phyloP scores from a whole-genome alignment of 2,113 vertebrate species.

The Otis tarda region DNA sequence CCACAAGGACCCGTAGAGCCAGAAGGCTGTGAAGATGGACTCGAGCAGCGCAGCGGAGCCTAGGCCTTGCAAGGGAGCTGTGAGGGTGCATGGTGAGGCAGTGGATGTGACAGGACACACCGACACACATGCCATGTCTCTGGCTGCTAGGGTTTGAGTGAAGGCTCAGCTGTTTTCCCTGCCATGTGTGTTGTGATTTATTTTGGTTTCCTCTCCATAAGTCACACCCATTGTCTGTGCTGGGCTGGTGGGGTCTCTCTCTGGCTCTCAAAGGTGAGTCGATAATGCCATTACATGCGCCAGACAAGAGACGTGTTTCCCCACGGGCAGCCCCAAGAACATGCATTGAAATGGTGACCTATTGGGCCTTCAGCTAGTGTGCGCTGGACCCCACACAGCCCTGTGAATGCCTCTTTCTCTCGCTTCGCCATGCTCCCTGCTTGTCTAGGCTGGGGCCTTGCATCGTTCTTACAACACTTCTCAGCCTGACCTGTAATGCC shows the following conservation, averaged over 20 bases:
- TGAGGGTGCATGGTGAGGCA: background rate
- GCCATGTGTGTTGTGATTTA: background rate
- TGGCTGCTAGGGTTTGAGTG: background rate
- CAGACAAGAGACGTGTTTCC: background rate
- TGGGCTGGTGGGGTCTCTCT: background rate
- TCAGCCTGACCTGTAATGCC: conserved; percentile 35
- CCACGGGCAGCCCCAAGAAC: background rate
- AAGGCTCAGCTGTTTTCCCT: background rate
- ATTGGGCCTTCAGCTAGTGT: background rate
- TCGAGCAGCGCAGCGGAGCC: background rate
- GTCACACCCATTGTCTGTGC: background rate
- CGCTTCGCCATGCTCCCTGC: background rate
- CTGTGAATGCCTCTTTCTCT: conserved; percentile 52
- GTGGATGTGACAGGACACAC: background rate
- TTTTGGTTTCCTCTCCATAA: background rate
- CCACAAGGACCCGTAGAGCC: background rate
- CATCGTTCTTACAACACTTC: conserved; percentile 37
- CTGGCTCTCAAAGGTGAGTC: background rate
- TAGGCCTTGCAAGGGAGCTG: background rate
- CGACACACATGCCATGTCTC: rapidly evolving
- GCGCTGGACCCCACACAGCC: conserved; percentile 18
- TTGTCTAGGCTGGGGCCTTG: conserved; percentile 16
- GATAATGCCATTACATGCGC: background rate
- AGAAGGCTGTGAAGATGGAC: background rate
- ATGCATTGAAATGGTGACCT: background rate